Base-by-base conservation (phyloP, 2,888 invertebrate genomes). In the Trachelus iudaicus region DNA sequence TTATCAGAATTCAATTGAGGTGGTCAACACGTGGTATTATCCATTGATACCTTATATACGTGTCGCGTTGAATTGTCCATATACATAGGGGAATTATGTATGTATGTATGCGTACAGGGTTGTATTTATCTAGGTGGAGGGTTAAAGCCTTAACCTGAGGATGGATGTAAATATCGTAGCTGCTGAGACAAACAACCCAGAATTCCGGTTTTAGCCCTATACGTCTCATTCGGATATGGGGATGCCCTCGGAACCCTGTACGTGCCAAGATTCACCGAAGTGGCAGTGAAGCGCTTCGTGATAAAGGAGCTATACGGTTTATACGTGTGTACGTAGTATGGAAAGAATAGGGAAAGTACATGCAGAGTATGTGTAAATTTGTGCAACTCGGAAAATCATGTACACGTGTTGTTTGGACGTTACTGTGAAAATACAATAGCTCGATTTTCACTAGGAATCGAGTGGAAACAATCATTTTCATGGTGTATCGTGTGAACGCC, bases 401-500 rank as follows among this genome's bases (percentile, higher is more conserved):
- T 40, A 40, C 4, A 0, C 15, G 15, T 6, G 15, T 40, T 40
- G 15, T 6, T 15, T 15, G 40, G 40, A 40, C 4, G 40, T 40
- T 40, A 15, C 40, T 2, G 40, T 40, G 40, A 6, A 40, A 40
- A 40, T 40, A 6, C 40, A 40, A 15, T 40, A 40, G 6, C 69
- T 69, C 69, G 69, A 4, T 34, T 73, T 40, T 15, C 73, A 34
- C n/a, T 33, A 11, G 73, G 6, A 30, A 30, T 73, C 34, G 15
- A 35, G 34, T 73, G 73, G 12, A 73, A 34, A 73, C 73, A 35
- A 35, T 73, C 34, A 73, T 73, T 73, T 73, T 34, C 73, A 73
- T 35, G 34, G 33, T 34, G 34, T 15, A 34, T 11, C 34, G 73
- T 34, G 69, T 15, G 15, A 40, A 2, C 1, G 31, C 15, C 33